Percentiles rank a stretch among this genome's conserved stretches.
Conservation (phyloP, 1,140 invertebrate genomes). For the Macrobrachium rosenbergii region DNA sequence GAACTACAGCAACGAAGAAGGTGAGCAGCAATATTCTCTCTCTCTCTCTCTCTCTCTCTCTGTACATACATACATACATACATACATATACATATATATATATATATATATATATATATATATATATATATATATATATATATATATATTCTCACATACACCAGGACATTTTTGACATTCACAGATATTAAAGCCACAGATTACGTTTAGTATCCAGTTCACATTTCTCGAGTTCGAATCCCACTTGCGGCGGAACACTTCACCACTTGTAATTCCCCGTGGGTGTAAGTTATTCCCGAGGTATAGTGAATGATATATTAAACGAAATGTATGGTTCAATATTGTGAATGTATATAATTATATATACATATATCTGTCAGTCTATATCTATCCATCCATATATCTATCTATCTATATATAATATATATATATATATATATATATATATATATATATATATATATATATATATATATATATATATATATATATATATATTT, state of each 20-base stretch:
- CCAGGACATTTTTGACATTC: background rate
- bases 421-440: slow-evolving; percentile 42
- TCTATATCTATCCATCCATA: too few species aligned
- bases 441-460: slow-evolving; percentile 40
- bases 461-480: slow-evolving; percentile 38
- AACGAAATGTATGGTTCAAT: too few species aligned
- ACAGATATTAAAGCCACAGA: too few species aligned
- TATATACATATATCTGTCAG: slow-evolving; percentile 35
- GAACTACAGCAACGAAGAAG: slow-evolving; percentile 88
- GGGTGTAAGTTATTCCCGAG: too few species aligned
- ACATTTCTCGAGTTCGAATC: too few species aligned
- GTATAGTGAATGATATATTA: too few species aligned
- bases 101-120: slow-evolving; percentile 36
- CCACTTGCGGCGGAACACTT: too few species aligned
- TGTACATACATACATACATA: slow-evolving; percentile 29
- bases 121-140: slow-evolving; percentile 40
- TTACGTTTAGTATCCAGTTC: too few species aligned
- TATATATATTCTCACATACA: slow-evolving; percentile 25
- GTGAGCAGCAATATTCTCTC: slow-evolving; percentile 72
- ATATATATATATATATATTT: slow-evolving; percentile 29
- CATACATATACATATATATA: slow-evolving; percentile 36
- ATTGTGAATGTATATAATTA: slow-evolving; percentile 37
- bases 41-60: background rate
- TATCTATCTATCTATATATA: slow-evolving; percentile 3
- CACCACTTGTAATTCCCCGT: too few species aligned